Percentiles rank a stretch among this genome's conserved stretches.
Conservation (phyloP, 2,797 vertebrate species). For the Knipowitschia caucasica region DNA sequence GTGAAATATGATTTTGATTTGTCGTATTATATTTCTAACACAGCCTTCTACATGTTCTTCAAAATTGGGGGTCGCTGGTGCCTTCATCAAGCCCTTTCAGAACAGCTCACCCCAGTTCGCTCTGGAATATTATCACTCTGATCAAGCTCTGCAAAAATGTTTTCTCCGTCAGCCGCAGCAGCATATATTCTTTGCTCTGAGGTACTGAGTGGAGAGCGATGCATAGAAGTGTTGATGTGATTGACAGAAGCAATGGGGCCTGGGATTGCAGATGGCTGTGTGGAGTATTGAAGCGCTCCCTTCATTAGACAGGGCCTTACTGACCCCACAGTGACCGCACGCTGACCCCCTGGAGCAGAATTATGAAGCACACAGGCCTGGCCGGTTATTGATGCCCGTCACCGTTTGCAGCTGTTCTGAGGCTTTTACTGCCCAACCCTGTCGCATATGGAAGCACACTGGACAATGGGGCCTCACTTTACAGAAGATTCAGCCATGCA, state of each 20-base stretch:
- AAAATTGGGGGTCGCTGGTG: background rate
- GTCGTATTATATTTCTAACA: background rate
- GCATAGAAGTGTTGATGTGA: conserved; percentile 63
- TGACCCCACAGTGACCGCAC: conserved; percentile 74
- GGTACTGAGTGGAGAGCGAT: conserved; percentile 28
- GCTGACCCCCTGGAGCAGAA: conserved; percentile 72
- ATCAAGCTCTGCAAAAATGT: conserved; percentile 15
- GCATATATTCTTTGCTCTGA: conserved; percentile 29
- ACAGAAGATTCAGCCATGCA: background rate
- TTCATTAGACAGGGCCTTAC: conserved; percentile 73
- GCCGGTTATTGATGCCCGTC: conserved; percentile 75
- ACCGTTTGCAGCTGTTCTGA: conserved; percentile 65
- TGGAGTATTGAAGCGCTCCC: conserved; percentile 61
- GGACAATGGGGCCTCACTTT: conserved; percentile 25
- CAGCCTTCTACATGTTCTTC: background rate
- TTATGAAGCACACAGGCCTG: conserved; percentile 69
- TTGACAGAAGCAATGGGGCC: conserved; percentile 75
- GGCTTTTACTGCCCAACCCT: conserved; percentile 53
- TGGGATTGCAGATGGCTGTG: conserved; percentile 72
- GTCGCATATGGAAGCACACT: conserved; percentile 43
- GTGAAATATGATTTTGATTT: background rate
- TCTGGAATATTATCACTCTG: background rate
- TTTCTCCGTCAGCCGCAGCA: conserved; percentile 19
- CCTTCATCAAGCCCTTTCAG: background rate
- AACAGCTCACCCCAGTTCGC: background rate